Base-by-base conservation (phyloP, 2,113 vertebrate species). In the Thamnaconus septentrionalis region DNA sequence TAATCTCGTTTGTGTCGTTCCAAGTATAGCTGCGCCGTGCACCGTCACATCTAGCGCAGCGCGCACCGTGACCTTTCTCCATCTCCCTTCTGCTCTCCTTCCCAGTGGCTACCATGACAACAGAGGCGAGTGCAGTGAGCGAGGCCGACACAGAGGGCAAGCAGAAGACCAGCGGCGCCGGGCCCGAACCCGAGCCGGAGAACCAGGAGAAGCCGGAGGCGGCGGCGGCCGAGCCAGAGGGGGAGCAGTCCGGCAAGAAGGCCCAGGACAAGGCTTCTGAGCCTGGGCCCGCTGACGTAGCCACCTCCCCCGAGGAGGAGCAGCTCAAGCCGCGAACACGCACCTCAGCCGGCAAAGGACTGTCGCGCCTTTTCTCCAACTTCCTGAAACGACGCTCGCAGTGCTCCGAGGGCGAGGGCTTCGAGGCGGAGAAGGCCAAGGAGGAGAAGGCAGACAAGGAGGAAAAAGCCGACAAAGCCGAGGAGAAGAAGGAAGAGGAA, bases 351-450 rank as follows among this genome's bases (percentile, higher is more conserved):
- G 85, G 90, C 11, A 93, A 94, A 11, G 94, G 95, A 45, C 90
- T 98, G n/a, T 94, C 95, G 56, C 93, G 95, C 41, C 92, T 98
- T 41, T 94, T 98, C 81, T 94, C 95, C 47, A 93, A 92, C 53
- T 93, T 97, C 80, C 94, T 98, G 72, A 96, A 94, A 80, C 94
- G 93, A 7, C 96, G 93, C 57, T 95, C 95, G 41, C 95, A 97
- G 83, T 93, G 94, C 64, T 93, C 93, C 0, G 94, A 95, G 69
- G 82, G 84, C 56, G 93, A 93, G 75, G 89, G 88, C 48, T 94
- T 90, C 31, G 87, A 90, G 62, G 86, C 49, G 4, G 87, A 88
- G 79, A 88, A 85, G 59, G 77, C 72, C 50, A 67, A 7, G 9
- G 86, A 90, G 58, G 87, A 90, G 42, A 86, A 82, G 59, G 70